Conservation (phyloP, 64 coral and sea anemone genomes). For the Montipora cactus region DNA sequence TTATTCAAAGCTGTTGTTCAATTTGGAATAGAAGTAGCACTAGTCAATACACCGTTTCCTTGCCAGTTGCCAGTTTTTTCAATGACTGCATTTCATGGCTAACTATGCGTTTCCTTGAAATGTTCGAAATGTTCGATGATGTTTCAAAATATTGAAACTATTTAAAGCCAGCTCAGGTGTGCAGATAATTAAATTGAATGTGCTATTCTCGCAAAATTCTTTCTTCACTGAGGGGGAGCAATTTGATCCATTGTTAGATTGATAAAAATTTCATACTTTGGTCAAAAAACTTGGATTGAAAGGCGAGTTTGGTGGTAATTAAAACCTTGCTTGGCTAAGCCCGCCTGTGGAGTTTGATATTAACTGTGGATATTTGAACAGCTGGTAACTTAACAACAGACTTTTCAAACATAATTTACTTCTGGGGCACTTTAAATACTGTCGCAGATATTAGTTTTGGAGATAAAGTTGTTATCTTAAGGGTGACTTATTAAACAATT, state of each 20-base stretch:
- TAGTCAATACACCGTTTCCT: too few species aligned
- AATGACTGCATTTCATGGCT: too few species aligned
- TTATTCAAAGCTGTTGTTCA: too few species aligned
- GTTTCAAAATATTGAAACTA: not conserved
- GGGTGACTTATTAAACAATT: too few species aligned
- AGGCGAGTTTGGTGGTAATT: conserved; percentile 16
- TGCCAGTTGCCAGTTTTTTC: too few species aligned
- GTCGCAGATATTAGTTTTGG: conserved; percentile 33
- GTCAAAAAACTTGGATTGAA: not conserved
- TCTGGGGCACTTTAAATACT: not conserved
- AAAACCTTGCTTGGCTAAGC: conserved; percentile 11
- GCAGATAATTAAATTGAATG: not conserved
- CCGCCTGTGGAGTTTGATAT: conserved; percentile 48
- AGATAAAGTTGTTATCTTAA: not conserved
- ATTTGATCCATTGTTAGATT: conserved; percentile 30
- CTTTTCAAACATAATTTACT: not conserved
- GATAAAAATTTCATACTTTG: not conserved
- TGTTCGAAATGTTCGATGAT: not conserved
- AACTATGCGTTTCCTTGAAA: too few species aligned
- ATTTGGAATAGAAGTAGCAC: too few species aligned
- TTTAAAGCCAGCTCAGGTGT: not conserved
- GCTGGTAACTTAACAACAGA: conserved; percentile 42
- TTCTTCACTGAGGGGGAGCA: not conserved
- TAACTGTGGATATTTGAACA: conserved; percentile 40
- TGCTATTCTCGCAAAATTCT: not conserved